phyloP scores from a whole-genome alignment of 2,888 invertebrate species.

The Arctia plantaginis region DNA sequence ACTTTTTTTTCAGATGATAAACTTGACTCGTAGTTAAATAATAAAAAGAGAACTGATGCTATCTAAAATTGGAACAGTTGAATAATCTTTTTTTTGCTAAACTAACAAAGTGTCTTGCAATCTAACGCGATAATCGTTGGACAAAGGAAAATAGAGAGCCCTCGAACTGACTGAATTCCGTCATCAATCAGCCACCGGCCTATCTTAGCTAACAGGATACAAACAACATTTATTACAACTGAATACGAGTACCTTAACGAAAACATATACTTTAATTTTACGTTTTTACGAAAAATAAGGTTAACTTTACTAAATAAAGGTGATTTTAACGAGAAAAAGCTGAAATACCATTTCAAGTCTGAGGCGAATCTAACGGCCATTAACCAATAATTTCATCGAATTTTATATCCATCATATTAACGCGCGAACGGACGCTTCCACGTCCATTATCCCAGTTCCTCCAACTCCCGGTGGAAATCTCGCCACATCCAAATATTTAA shows the following conservation, averaged over 20 bases:
- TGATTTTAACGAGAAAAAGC: constrained; percentile 62
- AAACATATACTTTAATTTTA: constrained; percentile 42
- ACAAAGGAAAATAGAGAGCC: constrained; percentile 50
- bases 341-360: constrained; percentile 66
- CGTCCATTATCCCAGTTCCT: constrained; percentile 78
- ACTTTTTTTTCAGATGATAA: background rate
- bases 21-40: background rate
- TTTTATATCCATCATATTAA: constrained; percentile 84
- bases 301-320: constrained; percentile 42
- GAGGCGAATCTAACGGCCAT: constrained; percentile 79
- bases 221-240: constrained; percentile 47
- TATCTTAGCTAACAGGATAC: constrained; percentile 54
- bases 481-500: constrained; percentile 86
- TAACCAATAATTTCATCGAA: constrained; percentile 84
- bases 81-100: constrained; percentile 62
- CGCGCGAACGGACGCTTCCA: constrained; percentile 70
- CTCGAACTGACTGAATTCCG: constrained; percentile 56
- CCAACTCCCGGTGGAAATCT: constrained; percentile 83
- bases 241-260: constrained; percentile 38
- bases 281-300: constrained; percentile 22
- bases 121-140: constrained; percentile 70
- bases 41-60: constrained; percentile 5
- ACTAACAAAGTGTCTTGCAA: constrained; percentile 70
- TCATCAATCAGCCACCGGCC: constrained; percentile 70
- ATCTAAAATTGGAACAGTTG: constrained; percentile 51